phyloP scores from a whole-genome alignment of 2,113 vertebrate genomes.

The human region GRCh38 chr2:217660001-217660500 shows the following conservation, averaged over 20 bases:
- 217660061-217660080: neutral
- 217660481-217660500: slow-evolving; percentile 18
- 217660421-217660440: slow-evolving; percentile 40
- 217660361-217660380: neutral
- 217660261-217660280: neutral
- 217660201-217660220: neutral
- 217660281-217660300: neutral
- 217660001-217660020: neutral
- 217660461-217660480: slow-evolving; percentile 27
- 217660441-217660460: neutral
- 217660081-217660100: neutral
- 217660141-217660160: neutral
- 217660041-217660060: neutral
- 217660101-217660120: neutral
- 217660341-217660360: neutral
- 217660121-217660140: neutral
- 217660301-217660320: neutral
- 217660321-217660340: slow-evolving; percentile 2
- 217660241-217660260: neutral
- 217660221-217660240: neutral
- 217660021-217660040: neutral
- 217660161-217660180: neutral
- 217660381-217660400: slow-evolving; percentile 9
- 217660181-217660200: neutral
- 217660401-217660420: neutral